Evolutionary conservation across 1,140 invertebrate genomes (phyloP), one percentile per base, ranked within the genome.

Genomic region (Anastrepha obliqua): DNA sequence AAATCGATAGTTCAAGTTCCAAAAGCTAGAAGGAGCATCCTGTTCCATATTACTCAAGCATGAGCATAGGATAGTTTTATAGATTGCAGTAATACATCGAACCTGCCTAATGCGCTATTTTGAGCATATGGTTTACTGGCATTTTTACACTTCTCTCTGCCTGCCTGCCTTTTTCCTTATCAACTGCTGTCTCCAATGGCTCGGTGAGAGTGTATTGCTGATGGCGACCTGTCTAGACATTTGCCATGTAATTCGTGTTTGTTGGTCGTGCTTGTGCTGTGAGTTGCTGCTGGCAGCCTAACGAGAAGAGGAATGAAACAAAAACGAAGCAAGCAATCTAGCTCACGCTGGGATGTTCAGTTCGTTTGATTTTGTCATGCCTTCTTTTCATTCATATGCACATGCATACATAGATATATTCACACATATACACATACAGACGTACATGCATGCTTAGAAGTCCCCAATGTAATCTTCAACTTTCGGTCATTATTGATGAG

Each of bases 401-500:
- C 47, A 0, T 9, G 20, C 74, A 78, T 29, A 20, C n/a, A 55
- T 55, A 55, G 6, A 55, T 55, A 55, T 55, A 11, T 3, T 15
- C 60, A 17, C 60, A n/a, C 60, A 62, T 17, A 62, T 62, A 17
- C 15, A 2, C 15, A 17, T 62, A 62, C 9, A 17, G 4, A 62
- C 15, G 60, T 62, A 8, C 4, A 5, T n/a, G n/a, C 60, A 62
- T 62, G n/a, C 60, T n/a, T 78, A 47, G 70, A n/a, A 51, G 44
- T 55, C 74, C 51, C 74, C n/a, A 20, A 81, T 29, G 74, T 81
- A 81, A 55, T 55, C n/a, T 81, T 20, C 47, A 55, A 42, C 74
- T 55, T 58, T 81, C 47, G 74, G 47, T 29, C 74, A 81, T 81
- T 81, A 81, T 81, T 81, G 74, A 81, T 81, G 51, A 81, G 74